These are phyloP conservation scores for Gallinago nigripennis DNA, from an alignment of 2,797 vertebrate genomes.

Conservation along the genomic window DNA sequence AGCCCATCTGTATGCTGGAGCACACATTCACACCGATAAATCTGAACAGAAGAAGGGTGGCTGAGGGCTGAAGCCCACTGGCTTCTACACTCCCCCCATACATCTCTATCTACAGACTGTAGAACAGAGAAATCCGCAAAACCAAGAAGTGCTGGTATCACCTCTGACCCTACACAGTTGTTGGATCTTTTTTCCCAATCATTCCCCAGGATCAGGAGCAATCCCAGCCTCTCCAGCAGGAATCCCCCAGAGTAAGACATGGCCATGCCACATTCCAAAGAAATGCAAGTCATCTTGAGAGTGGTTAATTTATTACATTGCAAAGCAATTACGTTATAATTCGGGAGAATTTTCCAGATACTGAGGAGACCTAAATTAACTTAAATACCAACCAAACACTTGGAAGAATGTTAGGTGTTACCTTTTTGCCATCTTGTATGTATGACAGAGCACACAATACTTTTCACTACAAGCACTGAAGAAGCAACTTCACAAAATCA, in stretches of 20 bases:
- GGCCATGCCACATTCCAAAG: accelerated
- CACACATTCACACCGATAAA: neutral
- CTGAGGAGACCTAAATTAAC: neutral
- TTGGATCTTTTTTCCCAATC: accelerated
- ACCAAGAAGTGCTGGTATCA: accelerated
- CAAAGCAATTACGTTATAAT: neutral
- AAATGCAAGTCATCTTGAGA: neutral
- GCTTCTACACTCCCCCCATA: accelerated
- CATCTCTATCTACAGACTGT: accelerated
- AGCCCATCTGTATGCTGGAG: accelerated
- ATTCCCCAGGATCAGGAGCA: accelerated
- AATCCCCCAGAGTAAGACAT: accelerated
- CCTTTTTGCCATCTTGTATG: accelerated
- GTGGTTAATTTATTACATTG: neutral
- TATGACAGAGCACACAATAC: accelerated
- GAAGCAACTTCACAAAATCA: neutral
- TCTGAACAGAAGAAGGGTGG: accelerated
- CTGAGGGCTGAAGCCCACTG: accelerated
- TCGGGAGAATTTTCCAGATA: neutral
- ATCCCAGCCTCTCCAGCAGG: neutral
- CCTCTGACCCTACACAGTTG: accelerated
- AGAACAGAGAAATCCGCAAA: neutral
- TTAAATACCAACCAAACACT: neutral
- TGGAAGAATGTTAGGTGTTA: neutral
- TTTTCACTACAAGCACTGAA: neutral